Base-by-base conservation (phyloP, 2,113 vertebrate genomes). In the Rhabdornis inornatus region DNA sequence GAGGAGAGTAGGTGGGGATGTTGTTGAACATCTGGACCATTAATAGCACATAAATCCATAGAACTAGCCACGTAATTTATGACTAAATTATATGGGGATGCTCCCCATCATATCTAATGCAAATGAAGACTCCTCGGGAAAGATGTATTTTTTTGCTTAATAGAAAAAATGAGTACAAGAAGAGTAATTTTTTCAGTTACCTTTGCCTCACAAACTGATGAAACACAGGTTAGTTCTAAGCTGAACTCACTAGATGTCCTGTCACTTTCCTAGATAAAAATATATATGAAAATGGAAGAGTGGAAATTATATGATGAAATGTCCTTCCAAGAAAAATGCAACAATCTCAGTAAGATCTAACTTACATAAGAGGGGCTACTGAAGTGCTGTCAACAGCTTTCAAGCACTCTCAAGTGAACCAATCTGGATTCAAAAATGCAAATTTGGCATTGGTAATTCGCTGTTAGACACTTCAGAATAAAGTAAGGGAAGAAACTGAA, bases 311-410 rank as follows among this genome's bases (percentile, higher is more conserved):
- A 56, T 84, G 40, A 61, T 77, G 24, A 91, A 92, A 89, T 71
- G 37, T 78, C 68, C 91, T 92, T 91, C 69, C 72, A 94, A 91
- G 87, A 92, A 95, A 95, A 87, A 89, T 55, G 52, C 20, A 56
- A 21, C 33, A 53, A 83, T 89, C 60, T 94, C 60, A 60, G 68
- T 84, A 63, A 66, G 47, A 90, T 88, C 42, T 77, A 63, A 11
- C 42, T 92, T 93, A 90, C n/a, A 53, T 93, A 92, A 90, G 39
- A 89, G 35, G 49, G 80, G 86, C 52, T 92, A 95, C 85, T 92
- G 88, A 95, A 90, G 33, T 52, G 71, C 83, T 94, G 86, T 94
- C 89, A 93, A 92, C 86, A 90, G 76, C 77, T 89, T 92, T 95
- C 94, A 95, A 83, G 64, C 33, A 70, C 68, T 81, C 47, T 92